phyloP scores from a whole-genome alignment of 1,140 invertebrate species.

The Hestina assimilis region DNA sequence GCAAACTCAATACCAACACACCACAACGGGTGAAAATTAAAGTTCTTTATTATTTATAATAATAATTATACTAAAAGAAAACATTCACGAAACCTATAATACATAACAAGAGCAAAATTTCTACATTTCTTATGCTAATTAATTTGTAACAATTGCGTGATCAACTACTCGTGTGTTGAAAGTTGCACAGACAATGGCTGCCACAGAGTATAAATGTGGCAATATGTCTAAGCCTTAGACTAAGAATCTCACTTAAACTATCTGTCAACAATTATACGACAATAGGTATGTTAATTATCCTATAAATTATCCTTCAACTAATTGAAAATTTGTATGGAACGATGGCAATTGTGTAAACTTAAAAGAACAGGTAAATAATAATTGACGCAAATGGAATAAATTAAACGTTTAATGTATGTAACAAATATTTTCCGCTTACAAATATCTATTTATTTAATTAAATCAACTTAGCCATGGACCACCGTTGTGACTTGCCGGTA shows the following conservation, averaged over 20 bases:
- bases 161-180: conserved; percentile 24
- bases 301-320: neutral
- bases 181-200: conserved; percentile 18
- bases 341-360: neutral
- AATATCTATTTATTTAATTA: neutral
- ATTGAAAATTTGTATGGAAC: neutral
- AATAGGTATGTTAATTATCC: neutral
- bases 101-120: conserved; percentile 28
- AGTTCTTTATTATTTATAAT: too few relatives aligned
- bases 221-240: neutral
- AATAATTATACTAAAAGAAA: too few relatives aligned
- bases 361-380: neutral
- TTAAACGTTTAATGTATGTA: neutral
- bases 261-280: neutral
- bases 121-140: conserved; percentile 42
- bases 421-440: neutral
- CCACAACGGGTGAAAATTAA: too few relatives aligned
- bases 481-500: too few relatives aligned
- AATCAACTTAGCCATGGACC: too few relatives aligned
- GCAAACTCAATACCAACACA: too few relatives aligned
- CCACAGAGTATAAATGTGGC: conserved; percentile 3
- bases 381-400: conserved; percentile 18
- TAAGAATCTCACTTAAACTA: too few relatives aligned
- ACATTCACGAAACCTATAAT: too few relatives aligned
- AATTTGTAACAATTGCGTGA: conserved; percentile 31